Evolutionary conservation across 2,888 invertebrate species (phyloP), one percentile per base, ranked within the genome.

Genomic region (Diachrysia chrysitis): DNA sequence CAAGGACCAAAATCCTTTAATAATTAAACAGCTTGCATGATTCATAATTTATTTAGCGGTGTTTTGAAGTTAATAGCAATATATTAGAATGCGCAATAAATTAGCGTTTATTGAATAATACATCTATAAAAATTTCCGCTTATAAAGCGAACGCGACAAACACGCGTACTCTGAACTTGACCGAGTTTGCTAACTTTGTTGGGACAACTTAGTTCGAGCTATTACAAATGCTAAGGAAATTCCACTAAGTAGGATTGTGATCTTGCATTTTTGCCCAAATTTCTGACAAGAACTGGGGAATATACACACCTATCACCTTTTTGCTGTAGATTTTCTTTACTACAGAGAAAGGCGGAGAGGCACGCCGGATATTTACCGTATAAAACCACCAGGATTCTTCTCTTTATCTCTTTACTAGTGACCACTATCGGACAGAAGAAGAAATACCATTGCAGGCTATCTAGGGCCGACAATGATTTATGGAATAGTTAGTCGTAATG

Each of bases 131-230:
- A 75, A 58, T 0, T 53, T 76, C 74, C 66, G 66, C 59, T 66
- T 58, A 65, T 60, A 23, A 6, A 58, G 56, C 60, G 58, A 69
- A 77, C 48, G 59, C 46, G 55, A 37, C 48, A 23, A 59, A 58
- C 23, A 71, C 66, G 63, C 29, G 58, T 70, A 51, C 67, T 67
- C 25, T 71, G 79, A 73, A 82, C 82, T 82, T 82, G 82, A 82
- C 82, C 81, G 71, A 81, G 66, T 79, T 79, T 70, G 63, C 60
- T 14, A 56, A 75, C 65, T 21, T 19, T 32, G 53, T 17, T 35
- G 57, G 32, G 21, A 65, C 54, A 66, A 58, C 63, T 35, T 66
- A 10, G 21, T 21, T 19, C 48, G 12, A 19, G 48, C 19, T 12
- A 48, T 19, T 3, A 17, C 9, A 1, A 46, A 48, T 48, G 10